These are phyloP conservation scores for Creontiades dilutus DNA, from an alignment of 2,888 invertebrate species.

Conservation along the genomic window DNA sequence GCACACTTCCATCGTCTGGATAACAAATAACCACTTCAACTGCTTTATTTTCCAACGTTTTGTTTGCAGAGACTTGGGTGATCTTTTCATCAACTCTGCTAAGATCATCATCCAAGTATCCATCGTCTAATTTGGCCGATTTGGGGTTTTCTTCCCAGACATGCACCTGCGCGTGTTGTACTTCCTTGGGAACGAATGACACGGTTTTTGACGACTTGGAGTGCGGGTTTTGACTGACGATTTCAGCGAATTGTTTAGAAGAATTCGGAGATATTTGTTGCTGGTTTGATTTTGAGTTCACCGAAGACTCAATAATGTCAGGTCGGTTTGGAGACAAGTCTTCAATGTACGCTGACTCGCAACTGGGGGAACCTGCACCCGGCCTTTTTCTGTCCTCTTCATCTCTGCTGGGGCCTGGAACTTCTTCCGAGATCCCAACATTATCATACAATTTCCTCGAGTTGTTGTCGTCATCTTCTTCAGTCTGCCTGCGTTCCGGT, in stretches of 20 bases:
- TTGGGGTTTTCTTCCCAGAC: constrained; percentile 43
- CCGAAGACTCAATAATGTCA: not conserved
- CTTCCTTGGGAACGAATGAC: constrained; percentile 24
- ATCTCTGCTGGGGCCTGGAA: not conserved
- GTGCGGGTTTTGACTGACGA: not conserved
- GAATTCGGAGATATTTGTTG: not conserved
- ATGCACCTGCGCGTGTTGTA: constrained; percentile 49
- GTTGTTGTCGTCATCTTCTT: constrained; percentile 34
- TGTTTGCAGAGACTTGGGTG: not conserved
- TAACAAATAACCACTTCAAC: constrained; percentile 42
- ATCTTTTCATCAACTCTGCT: not conserved
- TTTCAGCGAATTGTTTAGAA: not conserved
- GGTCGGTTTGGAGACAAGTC: not conserved
- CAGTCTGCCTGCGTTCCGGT: not conserved
- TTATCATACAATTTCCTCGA: constrained; percentile 64
- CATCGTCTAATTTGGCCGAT: not conserved
- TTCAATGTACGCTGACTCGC: not conserved
- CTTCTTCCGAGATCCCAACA: not conserved
- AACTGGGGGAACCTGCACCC: not conserved
- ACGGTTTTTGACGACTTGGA: constrained; percentile 33
- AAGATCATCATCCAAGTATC: not conserved
- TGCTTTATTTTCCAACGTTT: constrained; percentile 22
- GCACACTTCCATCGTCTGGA: not conserved
- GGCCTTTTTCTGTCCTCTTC: not conserved
- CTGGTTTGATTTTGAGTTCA: not conserved